Evolutionary conservation across 2,113 vertebrate genomes (phyloP).

Genomic region (Seriola dumerili): DNA sequence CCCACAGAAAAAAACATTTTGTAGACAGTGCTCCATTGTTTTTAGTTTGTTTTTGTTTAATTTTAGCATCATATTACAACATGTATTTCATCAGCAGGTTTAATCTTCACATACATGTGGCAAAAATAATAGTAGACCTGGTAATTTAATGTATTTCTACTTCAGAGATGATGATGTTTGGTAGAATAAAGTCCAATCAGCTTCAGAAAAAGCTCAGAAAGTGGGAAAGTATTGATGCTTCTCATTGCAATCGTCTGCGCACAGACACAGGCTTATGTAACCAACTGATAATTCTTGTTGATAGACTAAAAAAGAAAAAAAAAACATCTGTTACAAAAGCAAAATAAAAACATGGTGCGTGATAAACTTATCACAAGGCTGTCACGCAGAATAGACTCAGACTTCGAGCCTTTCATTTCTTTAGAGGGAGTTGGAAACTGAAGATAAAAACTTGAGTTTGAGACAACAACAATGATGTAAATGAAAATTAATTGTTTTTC

Average conservation of each 20-base stretch:
- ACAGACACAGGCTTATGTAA: slow-evolving; percentile 10
- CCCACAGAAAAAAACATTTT: too few relatives aligned
- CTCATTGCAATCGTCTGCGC: not conserved
- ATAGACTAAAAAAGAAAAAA: not conserved
- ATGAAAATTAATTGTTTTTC: too few relatives aligned
- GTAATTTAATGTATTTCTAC: not conserved
- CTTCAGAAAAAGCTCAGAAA: not conserved
- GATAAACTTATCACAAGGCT: slow-evolving; percentile 30
- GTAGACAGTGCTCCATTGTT: too few relatives aligned
- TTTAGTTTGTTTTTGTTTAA: too few relatives aligned
- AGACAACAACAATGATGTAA: too few relatives aligned
- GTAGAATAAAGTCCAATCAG: not conserved
- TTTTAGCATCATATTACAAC: too few relatives aligned
- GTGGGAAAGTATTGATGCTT: not conserved
- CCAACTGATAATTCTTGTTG: not conserved
- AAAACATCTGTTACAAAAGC: not conserved
- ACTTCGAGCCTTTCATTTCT: not conserved
- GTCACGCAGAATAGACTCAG: slow-evolving; percentile 4
- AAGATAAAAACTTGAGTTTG: too few relatives aligned
- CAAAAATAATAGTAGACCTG: not conserved
- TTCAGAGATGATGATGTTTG: not conserved
- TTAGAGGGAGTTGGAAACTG: not conserved
- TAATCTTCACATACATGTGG: too few relatives aligned
- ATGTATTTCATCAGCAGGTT: too few relatives aligned
- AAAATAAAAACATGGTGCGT: not conserved